Percentiles rank a stretch among this genome's conserved stretches.
These are phyloP conservation scores for Drosophila asahinai DNA, from an alignment of 1,140 invertebrate species.

Conservation along the genomic window DNA sequence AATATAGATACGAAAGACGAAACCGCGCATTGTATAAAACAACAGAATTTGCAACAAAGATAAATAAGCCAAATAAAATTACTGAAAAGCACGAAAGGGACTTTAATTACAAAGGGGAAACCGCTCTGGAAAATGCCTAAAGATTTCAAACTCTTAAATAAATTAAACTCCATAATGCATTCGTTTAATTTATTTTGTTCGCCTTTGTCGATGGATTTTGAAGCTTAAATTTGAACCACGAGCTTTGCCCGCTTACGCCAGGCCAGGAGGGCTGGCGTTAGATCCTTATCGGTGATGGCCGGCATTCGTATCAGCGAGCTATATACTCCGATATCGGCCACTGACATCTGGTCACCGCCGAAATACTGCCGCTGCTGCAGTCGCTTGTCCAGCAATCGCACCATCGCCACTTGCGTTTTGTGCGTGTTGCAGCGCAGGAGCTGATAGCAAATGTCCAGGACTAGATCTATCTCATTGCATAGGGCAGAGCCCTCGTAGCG, in stretches of 20 bases:
- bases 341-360: slow-evolving; percentile 73
- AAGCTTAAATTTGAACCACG: slow-evolving; percentile 65
- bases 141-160: background rate
- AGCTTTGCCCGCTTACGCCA: slow-evolving; percentile 78
- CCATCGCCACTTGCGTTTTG: slow-evolving; percentile 72
- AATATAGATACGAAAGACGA: slow-evolving; percentile 57
- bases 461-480: slow-evolving; percentile 81
- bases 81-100: slow-evolving; percentile 17
- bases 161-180: background rate
- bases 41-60: slow-evolving; percentile 67
- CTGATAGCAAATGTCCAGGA: slow-evolving; percentile 84
- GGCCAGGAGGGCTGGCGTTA: slow-evolving; percentile 72
- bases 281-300: slow-evolving; percentile 71
- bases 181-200: slow-evolving; percentile 39
- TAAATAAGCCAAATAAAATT: slow-evolving; percentile 80
- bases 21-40: slow-evolving; percentile 67
- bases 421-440: slow-evolving; percentile 75
- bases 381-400: slow-evolving; percentile 70
- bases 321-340: slow-evolving; percentile 81
- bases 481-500: slow-evolving; percentile 73
- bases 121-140: background rate
- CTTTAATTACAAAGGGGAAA: background rate
- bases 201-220: slow-evolving; percentile 9
- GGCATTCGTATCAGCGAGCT: slow-evolving; percentile 80
- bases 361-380: slow-evolving; percentile 78